These are phyloP conservation scores for Neostethus bicornis DNA, from an alignment of 2,797 vertebrate genomes.

Conservation along the genomic window DNA sequence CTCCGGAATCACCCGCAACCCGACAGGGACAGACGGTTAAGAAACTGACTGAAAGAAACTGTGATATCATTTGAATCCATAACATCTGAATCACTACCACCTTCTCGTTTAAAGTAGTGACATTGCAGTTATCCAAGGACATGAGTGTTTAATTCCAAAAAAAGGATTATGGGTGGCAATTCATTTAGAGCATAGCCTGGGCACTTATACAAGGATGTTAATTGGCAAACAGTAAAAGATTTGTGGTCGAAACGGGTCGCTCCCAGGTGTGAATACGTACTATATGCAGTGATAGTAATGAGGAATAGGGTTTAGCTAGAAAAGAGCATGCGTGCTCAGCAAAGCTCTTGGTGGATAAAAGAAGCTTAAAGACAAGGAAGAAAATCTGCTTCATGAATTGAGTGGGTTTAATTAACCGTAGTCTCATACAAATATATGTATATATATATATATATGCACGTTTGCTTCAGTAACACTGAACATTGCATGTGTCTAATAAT, in stretches of 20 bases:
- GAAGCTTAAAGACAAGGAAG: constrained; percentile 70
- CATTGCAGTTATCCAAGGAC: constrained; percentile 1
- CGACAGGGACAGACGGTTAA: too few relatives aligned
- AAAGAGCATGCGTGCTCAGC: constrained; percentile 65
- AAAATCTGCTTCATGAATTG: constrained; percentile 64
- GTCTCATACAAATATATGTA: too few relatives aligned
- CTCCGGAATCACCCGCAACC: too few relatives aligned
- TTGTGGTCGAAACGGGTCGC: constrained; percentile 42
- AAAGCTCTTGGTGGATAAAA: constrained; percentile 65
- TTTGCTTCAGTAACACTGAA: too few relatives aligned
- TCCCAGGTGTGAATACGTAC: constrained; percentile 67
- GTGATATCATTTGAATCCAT: not conserved
- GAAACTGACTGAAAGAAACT: too few relatives aligned
- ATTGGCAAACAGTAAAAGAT: constrained; percentile 61
- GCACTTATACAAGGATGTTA: constrained; percentile 52
- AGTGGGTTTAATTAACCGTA: constrained; percentile 67
- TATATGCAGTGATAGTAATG: constrained; percentile 59
- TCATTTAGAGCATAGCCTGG: constrained; percentile 20
- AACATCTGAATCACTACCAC: not conserved
- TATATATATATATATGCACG: too few relatives aligned
- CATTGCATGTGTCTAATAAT: too few relatives aligned
- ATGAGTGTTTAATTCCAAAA: constrained; percentile 22
- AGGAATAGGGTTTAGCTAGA: constrained; percentile 61
- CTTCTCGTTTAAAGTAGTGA: not conserved
- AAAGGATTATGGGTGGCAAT: constrained; percentile 27